phyloP scores from a whole-genome alignment of 2,113 vertebrate genomes.

The Tragelaphus buxtoni region DNA sequence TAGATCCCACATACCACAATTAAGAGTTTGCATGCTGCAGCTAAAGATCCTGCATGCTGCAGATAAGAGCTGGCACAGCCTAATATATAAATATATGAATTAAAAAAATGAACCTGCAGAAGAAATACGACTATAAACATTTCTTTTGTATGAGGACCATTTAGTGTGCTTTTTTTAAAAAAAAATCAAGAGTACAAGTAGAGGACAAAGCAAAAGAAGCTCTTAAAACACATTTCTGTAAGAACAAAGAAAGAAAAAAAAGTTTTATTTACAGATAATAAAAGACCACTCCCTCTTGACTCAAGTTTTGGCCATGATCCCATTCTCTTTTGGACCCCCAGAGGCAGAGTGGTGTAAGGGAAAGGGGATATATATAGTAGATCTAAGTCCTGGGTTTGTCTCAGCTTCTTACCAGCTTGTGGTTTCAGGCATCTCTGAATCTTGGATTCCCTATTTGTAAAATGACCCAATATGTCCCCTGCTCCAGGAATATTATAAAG shows the following conservation, averaged over 20 bases:
- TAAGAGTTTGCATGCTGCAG: not conserved
- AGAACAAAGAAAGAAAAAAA: not conserved
- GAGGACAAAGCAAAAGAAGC: not conserved
- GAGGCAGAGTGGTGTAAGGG: not conserved
- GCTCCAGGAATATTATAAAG: not conserved
- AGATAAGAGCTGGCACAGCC: not conserved
- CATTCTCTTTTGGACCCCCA: not conserved
- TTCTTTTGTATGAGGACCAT: not conserved
- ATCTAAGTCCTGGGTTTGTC: not conserved
- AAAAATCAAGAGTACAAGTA: not conserved
- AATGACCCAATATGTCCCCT: not conserved
- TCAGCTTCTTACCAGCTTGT: not conserved
- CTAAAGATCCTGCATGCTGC: not conserved
- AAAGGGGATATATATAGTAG: not conserved
- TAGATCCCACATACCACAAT: not conserved
- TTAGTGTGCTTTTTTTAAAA: not conserved
- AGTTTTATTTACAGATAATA: not conserved
- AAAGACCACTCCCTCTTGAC: not conserved
- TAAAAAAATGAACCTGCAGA: not conserved
- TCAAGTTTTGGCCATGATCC: not conserved
- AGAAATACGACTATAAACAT: not conserved
- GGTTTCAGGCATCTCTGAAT: not conserved
- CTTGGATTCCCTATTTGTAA: not conserved
- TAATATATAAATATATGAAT: not conserved
- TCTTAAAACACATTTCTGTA: not conserved